Conservation (phyloP, 2,888 invertebrate species). For the Psylliodes chrysocephalus region DNA sequence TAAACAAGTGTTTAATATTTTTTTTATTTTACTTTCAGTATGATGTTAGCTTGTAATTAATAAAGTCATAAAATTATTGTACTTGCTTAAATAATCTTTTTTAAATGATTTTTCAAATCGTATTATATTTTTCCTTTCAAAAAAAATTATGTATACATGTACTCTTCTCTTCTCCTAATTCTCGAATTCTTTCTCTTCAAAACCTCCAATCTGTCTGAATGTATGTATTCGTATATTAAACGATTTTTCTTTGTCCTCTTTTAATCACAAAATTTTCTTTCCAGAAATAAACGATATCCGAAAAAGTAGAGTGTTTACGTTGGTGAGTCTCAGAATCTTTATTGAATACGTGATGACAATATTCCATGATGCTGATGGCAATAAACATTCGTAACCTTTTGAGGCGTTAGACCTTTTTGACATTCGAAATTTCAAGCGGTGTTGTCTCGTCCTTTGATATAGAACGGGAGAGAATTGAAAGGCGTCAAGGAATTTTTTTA, state of each 20-base stretch:
- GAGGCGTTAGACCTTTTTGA: conserved; percentile 10
- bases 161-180: too few relatives aligned
- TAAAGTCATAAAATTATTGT: too few relatives aligned
- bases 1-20: too few relatives aligned
- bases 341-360: conserved; percentile 61
- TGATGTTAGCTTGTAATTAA: too few relatives aligned
- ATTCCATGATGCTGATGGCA: conserved; percentile 50
- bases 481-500: background rate
- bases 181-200: too few relatives aligned
- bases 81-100: too few relatives aligned
- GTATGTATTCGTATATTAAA: background rate
- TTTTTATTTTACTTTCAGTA: too few relatives aligned
- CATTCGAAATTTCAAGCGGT: conserved; percentile 12
- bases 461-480: background rate
- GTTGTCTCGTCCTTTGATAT: conserved; percentile 12
- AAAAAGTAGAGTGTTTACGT: conserved; percentile 43
- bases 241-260: background rate
- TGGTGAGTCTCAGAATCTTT: conserved; percentile 57
- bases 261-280: conserved; percentile 9
- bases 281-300: conserved; percentile 45
- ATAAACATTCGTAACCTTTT: conserved; percentile 47
- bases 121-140: too few relatives aligned
- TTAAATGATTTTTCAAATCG: too few relatives aligned
- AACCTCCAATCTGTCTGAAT: too few relatives aligned
- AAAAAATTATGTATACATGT: too few relatives aligned